Evolutionary conservation across 2,888 invertebrate genomes (phyloP), one percentile per base, ranked within the genome.

Genomic region (Cheilosia vernalis): DNA sequence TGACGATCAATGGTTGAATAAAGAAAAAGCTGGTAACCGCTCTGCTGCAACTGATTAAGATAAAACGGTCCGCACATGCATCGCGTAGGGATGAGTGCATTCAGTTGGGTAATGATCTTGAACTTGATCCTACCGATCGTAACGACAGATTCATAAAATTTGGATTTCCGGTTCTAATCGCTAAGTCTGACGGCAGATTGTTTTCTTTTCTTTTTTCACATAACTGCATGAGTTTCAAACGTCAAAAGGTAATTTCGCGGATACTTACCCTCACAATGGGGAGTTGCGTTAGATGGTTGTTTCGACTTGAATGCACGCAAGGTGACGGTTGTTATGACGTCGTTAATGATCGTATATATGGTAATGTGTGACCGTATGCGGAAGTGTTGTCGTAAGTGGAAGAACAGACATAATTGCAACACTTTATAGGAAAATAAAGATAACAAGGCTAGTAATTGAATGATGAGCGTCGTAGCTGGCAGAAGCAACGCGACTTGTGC

Each of bases 271-370:
- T 51, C 51, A 51, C 51, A 21, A 6, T 51, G 51, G 24, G 51
- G 21, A 51, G 51, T 33, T n/a, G 30, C n/a, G 9, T 19, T 13
- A 21, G 13, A 27, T 24, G 24, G 24, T 24, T 15, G 24, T 51
- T 51, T 51, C 21, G 51, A 51, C 51, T 51, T 17, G 51, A 24
- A 15, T 13, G 51, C 51, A 51, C 51, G 27, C 24, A 51, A 61
- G 61, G 61, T 44, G 42, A 61, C 24, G 61, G 27, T 44, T 27
- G 61, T 27, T 27, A 61, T 61, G 61, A 27, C 40, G 44, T 44
- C 44, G 44, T 27, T 61, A 61, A 63, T 63, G 30, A 47, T 13
- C 30, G 47, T 17, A 15, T 17, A 15, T 13, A 37, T 37, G 42
- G 19, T 61, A 27, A 63, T 63, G 47, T 33, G 15, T 63, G 27